These are phyloP conservation scores for Matsumyia berberina DNA, from an alignment of 2,888 invertebrate species.

Conservation along the genomic window DNA sequence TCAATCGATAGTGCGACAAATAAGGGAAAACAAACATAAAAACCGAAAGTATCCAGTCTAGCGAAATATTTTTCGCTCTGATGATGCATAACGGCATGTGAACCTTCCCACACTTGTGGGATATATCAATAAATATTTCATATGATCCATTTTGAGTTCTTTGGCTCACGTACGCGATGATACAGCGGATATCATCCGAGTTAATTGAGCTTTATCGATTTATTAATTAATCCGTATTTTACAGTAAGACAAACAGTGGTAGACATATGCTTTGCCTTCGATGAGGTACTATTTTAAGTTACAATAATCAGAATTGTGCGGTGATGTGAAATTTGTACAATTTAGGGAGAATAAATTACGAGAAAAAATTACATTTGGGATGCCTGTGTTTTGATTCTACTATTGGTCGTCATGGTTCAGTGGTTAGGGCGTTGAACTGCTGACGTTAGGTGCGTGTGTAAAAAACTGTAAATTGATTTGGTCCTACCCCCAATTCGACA, in stretches of 20 bases:
- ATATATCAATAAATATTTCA: conserved; percentile 57
- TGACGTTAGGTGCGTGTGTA: too few species aligned
- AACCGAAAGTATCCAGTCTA: conserved; percentile 43
- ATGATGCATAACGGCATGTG: conserved; percentile 23
- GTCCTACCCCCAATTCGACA: too few species aligned
- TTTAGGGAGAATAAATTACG: too few species aligned
- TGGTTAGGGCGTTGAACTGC: too few species aligned
- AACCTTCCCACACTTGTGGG: not conserved
- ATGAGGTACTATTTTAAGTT: too few species aligned
- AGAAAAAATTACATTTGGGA: too few species aligned
- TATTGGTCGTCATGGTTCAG: too few species aligned
- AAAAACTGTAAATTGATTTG: too few species aligned
- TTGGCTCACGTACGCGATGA: conserved; percentile 36
- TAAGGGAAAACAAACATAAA: conserved; percentile 9
- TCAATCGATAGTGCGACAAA: conserved; percentile 56
- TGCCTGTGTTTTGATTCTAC: too few species aligned
- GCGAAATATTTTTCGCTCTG: conserved; percentile 42
- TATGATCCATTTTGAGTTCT: conserved; percentile 44
- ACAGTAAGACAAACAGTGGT: not conserved
- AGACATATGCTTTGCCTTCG: not conserved
- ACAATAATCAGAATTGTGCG: too few species aligned
- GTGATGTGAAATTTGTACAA: too few species aligned
- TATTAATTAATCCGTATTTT: conserved; percentile 25
- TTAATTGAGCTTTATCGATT: conserved; percentile 42
- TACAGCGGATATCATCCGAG: conserved; percentile 24